Evolutionary conservation across 2,797 vertebrate species (phyloP).

Genomic region (Neosalanx taihuensis): DNA sequence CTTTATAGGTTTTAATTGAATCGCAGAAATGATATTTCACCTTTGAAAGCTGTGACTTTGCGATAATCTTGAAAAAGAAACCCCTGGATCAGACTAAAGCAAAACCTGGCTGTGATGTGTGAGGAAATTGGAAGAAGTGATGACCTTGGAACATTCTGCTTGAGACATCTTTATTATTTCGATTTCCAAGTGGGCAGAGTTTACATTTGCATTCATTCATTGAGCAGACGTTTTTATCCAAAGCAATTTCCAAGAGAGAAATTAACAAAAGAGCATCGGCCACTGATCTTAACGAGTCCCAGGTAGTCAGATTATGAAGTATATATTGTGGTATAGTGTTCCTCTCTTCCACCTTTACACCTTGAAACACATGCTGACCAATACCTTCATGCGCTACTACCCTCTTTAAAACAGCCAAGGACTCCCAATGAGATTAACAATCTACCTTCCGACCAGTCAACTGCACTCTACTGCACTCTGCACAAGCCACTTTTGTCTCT

Average conservation of each 20-base stretch:
- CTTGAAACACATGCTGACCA: neutral
- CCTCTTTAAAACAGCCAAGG: too few relatives aligned
- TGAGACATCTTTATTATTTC: slow-evolving; percentile 7
- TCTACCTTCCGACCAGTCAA: too few relatives aligned
- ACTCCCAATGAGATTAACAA: too few relatives aligned
- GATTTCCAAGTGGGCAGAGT: neutral
- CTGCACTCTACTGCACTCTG: too few relatives aligned
- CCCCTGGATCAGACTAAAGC: neutral
- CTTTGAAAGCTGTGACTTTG: neutral
- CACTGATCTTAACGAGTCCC: too few relatives aligned
- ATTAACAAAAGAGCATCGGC: too few relatives aligned
- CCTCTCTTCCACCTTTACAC: neutral
- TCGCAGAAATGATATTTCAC: neutral
- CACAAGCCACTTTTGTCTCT: too few relatives aligned
- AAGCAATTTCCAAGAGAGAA: too few relatives aligned
- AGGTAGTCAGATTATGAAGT: too few relatives aligned
- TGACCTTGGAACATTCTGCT: slow-evolving; percentile 22
- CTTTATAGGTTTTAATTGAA: neutral
- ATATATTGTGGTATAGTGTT: too few relatives aligned
- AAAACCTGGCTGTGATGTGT: slow-evolving; percentile 20
- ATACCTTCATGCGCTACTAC: neutral
- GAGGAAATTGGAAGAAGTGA: slow-evolving; percentile 11
- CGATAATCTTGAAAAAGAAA: slow-evolving; percentile 13
- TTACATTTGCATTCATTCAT: too few relatives aligned
- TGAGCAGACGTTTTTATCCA: too few relatives aligned